Percentiles rank a stretch among this genome's conserved stretches.
Conservation (phyloP, 1,140 invertebrate species). For the Pseudobourletiella spinata region DNA sequence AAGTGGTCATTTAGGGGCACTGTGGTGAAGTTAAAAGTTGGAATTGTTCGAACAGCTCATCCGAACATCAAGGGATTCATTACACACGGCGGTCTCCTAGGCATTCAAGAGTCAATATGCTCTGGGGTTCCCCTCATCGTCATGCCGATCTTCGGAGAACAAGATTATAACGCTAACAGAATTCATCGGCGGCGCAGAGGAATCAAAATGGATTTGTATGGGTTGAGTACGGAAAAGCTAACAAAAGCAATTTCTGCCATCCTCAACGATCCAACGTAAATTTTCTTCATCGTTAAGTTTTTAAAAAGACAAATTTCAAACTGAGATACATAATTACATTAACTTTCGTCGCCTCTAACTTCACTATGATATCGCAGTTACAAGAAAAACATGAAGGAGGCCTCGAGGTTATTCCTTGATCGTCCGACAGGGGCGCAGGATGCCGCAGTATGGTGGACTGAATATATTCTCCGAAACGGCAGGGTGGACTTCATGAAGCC, state of each 20-base stretch:
- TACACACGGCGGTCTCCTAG: conserved; percentile 26
- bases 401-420: conserved; percentile 17
- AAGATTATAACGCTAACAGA: conserved; percentile 24
- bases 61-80: conserved; percentile 30
- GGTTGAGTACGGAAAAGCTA: not conserved
- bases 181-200: not conserved
- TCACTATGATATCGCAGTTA: not conserved
- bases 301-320: not conserved
- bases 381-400: conserved; percentile 9
- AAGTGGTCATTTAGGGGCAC: not conserved
- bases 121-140: conserved; percentile 16
- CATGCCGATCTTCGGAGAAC: conserved; percentile 24
- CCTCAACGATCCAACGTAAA: not conserved
- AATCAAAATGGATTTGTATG: conserved; percentile 2
- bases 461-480: conserved; percentile 28
- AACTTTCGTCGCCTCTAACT: not conserved
- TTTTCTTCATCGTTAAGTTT: not conserved
- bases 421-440: conserved; percentile 10
- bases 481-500: not conserved
- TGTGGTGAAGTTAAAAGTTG: not conserved
- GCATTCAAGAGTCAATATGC: conserved; percentile 22
- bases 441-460: conserved; percentile 19
- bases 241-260: not conserved
- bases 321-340: not conserved
- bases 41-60: conserved; percentile 12